These are phyloP conservation scores for Carassius carassius DNA, from an alignment of 2,113 vertebrate genomes.

Conservation along the genomic window DNA sequence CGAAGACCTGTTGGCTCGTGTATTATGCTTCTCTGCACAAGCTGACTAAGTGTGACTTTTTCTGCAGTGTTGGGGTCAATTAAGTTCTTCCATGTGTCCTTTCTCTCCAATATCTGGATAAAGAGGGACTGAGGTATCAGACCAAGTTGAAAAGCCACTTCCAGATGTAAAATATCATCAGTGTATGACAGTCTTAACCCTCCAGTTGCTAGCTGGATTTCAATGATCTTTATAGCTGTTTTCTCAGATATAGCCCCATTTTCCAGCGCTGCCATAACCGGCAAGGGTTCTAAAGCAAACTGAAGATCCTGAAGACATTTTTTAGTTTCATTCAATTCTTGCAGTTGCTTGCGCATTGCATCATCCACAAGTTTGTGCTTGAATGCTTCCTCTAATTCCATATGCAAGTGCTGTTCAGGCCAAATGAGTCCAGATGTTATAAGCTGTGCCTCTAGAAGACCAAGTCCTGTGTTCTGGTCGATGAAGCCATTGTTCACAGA, in stretches of 20 bases:
- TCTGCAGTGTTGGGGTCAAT: constrained; percentile 79
- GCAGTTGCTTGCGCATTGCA: constrained; percentile 71
- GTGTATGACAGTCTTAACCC: constrained; percentile 76
- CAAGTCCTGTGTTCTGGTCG: constrained; percentile 78
- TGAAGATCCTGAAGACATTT: constrained; percentile 71
- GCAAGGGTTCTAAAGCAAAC: constrained; percentile 71
- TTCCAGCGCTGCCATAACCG: constrained; percentile 78
- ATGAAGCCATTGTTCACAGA: constrained; percentile 78
- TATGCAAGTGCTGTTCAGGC: constrained; percentile 71
- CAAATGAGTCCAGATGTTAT: constrained; percentile 77
- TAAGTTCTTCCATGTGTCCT: constrained; percentile 75
- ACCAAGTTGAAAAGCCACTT: constrained; percentile 83
- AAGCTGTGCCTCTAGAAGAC: constrained; percentile 79
- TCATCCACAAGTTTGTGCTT: constrained; percentile 73
- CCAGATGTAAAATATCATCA: constrained; percentile 80
- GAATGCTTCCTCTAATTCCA: constrained; percentile 78
- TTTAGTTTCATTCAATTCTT: constrained; percentile 72
- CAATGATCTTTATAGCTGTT: constrained; percentile 83
- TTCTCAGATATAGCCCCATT: constrained; percentile 74
- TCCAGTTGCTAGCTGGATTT: constrained; percentile 80
- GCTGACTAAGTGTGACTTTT: constrained; percentile 78
- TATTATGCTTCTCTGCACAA: constrained; percentile 74
- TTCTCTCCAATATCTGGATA: constrained; percentile 80
- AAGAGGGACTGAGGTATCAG: constrained; percentile 82
- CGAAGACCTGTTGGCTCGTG: constrained; percentile 78